Base-by-base conservation (phyloP, 2,113 vertebrate species). In the Fulmarus glacialis region DNA sequence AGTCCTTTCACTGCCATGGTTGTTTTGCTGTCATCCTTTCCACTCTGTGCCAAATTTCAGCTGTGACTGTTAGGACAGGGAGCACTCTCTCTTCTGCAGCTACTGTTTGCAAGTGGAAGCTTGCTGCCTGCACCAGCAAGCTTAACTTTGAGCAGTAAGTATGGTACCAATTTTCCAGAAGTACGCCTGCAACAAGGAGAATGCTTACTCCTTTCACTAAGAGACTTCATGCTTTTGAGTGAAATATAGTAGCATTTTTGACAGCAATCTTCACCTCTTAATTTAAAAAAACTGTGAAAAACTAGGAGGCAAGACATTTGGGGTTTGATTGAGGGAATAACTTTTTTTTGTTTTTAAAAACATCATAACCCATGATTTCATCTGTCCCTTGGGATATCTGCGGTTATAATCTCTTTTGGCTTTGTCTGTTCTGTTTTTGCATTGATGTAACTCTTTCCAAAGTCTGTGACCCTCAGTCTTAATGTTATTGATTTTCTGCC, bases 401-500 rank as follows among this genome's bases (percentile, higher is more conserved):
- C 17, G 8, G 56, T 95, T 92, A 55, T 63, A 91, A 72, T 87
- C 42, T 84, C 47, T 90, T 80, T 85, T 92, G 80, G 78, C 64
- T 96, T 88, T 92, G 56, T 92, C 84, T 93, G 0, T 66, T 86
- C 60, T 94, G 81, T 5, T 96, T 96, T 95, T 80, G 59, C 36
- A 48, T 68, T 94, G 81, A 53, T 94, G 64, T 87, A 94, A 95
- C 64, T 91, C 77, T 64, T 96, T 91, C 66, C 89, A 82, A 91
- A 93, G 91, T 84, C 81, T 87, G 47, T 92, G 93, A 84, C 83
- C 64, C 52, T 87, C 48, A 45, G 38, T 87, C 70, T 78, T 89
- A 82, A 79, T 48, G 68, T 64, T 96, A 93, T 4, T 91, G 77
- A 92, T 96, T 91, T 96, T 92, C 93, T 96, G 64, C 62, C 73